These are phyloP conservation scores for Heliconius eleuchia DNA, from an alignment of 1,140 invertebrate genomes.

Conservation along the genomic window DNA sequence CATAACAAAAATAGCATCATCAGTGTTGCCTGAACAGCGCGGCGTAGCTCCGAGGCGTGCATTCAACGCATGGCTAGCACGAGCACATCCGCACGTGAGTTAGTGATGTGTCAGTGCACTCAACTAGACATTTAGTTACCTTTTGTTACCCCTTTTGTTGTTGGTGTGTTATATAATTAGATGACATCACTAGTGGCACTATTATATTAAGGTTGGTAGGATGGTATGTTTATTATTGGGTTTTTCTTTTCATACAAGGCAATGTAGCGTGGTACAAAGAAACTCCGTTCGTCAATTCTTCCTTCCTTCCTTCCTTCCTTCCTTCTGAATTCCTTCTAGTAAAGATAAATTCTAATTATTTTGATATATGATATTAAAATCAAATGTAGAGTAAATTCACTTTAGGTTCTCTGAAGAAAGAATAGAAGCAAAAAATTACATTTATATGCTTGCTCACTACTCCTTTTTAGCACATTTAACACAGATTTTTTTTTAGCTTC, in stretches of 20 bases:
- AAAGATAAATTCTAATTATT: no score
- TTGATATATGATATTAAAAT: no score
- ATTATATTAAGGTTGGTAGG: neutral
- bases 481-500: no score
- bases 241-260: neutral
- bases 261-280: neutral
- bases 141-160: slow-evolving; percentile 3
- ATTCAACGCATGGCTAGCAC: neutral
- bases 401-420: no score
- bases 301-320: no score
- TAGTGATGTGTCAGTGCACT: slow-evolving; percentile 12
- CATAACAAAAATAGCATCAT: neutral
- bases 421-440: no score
- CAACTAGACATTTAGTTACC: slow-evolving; percentile 6
- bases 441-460: no score
- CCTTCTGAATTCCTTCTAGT: no score
- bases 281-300: no score
- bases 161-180: neutral
- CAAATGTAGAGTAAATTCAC: no score
- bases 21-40: slow-evolving; percentile 8
- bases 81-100: slow-evolving; percentile 1
- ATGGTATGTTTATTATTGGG: neutral
- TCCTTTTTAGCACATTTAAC: no score
- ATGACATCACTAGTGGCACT: slow-evolving; percentile 7
- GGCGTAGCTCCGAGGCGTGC: neutral